phyloP scores from a whole-genome alignment of 2,888 invertebrate species.

The Phragmatobia fuliginosa region DNA sequence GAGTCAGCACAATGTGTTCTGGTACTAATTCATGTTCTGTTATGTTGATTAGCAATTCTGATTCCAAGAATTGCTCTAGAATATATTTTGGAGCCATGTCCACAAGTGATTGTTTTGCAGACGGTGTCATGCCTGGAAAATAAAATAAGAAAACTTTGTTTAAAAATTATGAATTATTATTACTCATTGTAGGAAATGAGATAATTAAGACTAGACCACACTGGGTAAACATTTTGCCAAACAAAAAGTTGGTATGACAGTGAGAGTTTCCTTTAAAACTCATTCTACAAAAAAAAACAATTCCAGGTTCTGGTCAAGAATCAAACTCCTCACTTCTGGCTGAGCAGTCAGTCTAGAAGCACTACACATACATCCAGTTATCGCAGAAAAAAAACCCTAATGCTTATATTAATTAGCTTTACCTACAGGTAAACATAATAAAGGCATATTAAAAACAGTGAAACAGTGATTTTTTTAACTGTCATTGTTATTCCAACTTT shows the following conservation, averaged over 20 bases:
- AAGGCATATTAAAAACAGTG: no score
- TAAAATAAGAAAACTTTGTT: background rate
- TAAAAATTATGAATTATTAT: background rate
- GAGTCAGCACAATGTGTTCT: conserved; percentile 99
- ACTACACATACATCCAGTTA: background rate
- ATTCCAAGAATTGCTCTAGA: conserved; percentile 97
- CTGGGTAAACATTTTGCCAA: no score
- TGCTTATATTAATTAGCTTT: no score
- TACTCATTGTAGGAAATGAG: background rate
- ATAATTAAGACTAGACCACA: background rate
- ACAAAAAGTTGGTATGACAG: no score
- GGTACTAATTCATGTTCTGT: conserved; percentile 99
- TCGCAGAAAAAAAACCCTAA: no score
- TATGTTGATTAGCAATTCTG: conserved; percentile 98
- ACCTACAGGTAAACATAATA: no score
- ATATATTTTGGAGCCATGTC: conserved; percentile 99
- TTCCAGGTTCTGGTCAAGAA: no score
- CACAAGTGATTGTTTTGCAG: conserved; percentile 97
- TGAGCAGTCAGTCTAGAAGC: background rate
- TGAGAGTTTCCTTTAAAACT: no score
- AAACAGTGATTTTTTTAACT: no score
- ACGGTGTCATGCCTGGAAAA: conserved; percentile 97
- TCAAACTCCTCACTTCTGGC: background rate
- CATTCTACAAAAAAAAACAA: no score
- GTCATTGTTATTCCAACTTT: no score